Conservation (phyloP, 2,888 invertebrate genomes). For the Leucophenga maculata region DNA sequence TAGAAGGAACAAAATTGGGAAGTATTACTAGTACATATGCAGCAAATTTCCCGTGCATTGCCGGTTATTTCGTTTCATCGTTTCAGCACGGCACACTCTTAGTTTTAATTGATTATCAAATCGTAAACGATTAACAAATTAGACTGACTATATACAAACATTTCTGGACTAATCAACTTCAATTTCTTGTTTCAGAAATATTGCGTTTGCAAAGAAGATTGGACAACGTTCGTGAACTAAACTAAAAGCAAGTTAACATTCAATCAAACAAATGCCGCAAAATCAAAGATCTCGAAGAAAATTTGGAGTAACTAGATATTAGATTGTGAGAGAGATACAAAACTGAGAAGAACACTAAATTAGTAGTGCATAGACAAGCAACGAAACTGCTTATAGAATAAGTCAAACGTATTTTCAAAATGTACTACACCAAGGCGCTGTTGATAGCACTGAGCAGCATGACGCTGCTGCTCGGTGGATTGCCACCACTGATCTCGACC, state of each 20-base stretch:
- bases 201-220: neutral
- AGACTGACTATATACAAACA: neutral
- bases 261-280: no score
- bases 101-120: no score
- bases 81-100: no score
- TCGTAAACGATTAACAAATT: no score
- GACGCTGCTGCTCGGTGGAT: constrained; percentile 54
- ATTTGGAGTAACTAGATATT: neutral
- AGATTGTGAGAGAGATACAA: neutral
- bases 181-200: constrained; percentile 2
- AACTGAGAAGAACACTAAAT: neutral
- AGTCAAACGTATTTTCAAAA: constrained; percentile 39
- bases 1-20: no score
- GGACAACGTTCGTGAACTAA: neutral
- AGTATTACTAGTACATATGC: no score
- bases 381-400: constrained; percentile 3
- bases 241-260: no score
- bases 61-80: no score
- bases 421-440: constrained; percentile 58
- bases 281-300: constrained; percentile 18
- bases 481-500: constrained; percentile 58
- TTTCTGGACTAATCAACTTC: neutral
- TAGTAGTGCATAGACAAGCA: neutral
- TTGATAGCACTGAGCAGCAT: constrained; percentile 49
- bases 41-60: no score